Evolutionary conservation across 2,888 invertebrate species (phyloP).

Genomic region (Cryptophagus acutangulus): DNA sequence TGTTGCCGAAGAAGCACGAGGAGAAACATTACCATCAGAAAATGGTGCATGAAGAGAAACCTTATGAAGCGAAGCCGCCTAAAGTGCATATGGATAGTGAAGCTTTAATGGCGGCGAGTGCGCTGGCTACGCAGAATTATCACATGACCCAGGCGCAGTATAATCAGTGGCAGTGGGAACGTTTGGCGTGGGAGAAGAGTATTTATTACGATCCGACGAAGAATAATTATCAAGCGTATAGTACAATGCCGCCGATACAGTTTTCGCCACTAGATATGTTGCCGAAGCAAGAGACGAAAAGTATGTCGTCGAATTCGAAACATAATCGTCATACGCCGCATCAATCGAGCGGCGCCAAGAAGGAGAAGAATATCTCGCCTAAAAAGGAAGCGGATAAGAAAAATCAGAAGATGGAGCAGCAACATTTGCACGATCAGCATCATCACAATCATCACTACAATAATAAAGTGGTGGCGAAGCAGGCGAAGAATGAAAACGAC

Average conservation of each 20-base stretch:
- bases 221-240: slow-evolving; percentile 41
- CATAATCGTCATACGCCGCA: slow-evolving; percentile 38
- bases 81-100: slow-evolving; percentile 45
- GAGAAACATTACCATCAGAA: slow-evolving; percentile 38
- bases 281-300: slow-evolving; percentile 28
- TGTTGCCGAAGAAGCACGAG: slow-evolving; percentile 48
- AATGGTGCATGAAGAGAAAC: slow-evolving; percentile 32
- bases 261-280: slow-evolving; percentile 43
- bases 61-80: slow-evolving; percentile 35
- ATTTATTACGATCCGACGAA: slow-evolving; percentile 54
- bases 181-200: slow-evolving; percentile 56
- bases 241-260: slow-evolving; percentile 41
- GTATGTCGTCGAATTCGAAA: too few relatives aligned
- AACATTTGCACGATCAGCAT: slow-evolving; percentile 11
- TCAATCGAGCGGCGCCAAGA: slow-evolving; percentile 22
- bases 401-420: slow-evolving; percentile 18
- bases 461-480: slow-evolving; percentile 5
- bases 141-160: slow-evolving; percentile 55
- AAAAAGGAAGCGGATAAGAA: slow-evolving; percentile 34
- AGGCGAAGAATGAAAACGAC: not conserved
- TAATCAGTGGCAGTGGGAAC: slow-evolving; percentile 60
- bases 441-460: slow-evolving; percentile 7
- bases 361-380: slow-evolving; percentile 28
- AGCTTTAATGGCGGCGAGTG: slow-evolving; percentile 54
- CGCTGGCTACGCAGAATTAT: slow-evolving; percentile 61